These are phyloP conservation scores for Pseudeuparius sepicola DNA, from an alignment of 2,888 invertebrate genomes.

Conservation along the genomic window DNA sequence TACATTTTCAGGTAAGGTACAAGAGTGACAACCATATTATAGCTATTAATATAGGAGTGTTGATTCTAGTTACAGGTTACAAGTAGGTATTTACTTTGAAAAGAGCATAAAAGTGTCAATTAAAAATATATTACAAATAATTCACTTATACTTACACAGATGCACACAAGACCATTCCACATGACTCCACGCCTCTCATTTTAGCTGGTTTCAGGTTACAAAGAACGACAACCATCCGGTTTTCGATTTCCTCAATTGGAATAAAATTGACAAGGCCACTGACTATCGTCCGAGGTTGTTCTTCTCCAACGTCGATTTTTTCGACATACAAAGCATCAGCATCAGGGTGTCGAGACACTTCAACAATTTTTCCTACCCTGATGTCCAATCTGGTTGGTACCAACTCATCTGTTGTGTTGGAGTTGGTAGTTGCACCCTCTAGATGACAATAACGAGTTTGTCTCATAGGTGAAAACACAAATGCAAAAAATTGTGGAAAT, in stretches of 20 bases:
- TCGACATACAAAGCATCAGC: conserved; percentile 89
- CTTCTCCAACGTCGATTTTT: conserved; percentile 82
- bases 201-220: conserved; percentile 96
- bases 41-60: too few species aligned
- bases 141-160: conserved; percentile 55
- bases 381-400: conserved; percentile 74
- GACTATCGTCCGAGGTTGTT: conserved; percentile 56
- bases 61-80: too few species aligned
- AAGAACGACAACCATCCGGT: conserved; percentile 82
- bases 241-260: conserved; percentile 79
- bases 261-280: conserved; percentile 91
- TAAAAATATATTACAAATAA: too few species aligned
- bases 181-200: conserved; percentile 85
- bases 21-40: too few species aligned
- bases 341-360: conserved; percentile 80
- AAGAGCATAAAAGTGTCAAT: too few species aligned
- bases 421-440: conserved; percentile 13
- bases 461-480: too few species aligned
- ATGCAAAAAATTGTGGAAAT: too few species aligned
- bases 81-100: too few species aligned
- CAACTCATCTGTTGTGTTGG: conserved; percentile 36
- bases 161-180: conserved; percentile 91
- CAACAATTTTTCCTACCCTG: conserved; percentile 75
- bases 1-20: too few species aligned
- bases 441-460: too few species aligned